phyloP scores from a whole-genome alignment of 2,888 invertebrate species.

The Epirrhoe alternata region DNA sequence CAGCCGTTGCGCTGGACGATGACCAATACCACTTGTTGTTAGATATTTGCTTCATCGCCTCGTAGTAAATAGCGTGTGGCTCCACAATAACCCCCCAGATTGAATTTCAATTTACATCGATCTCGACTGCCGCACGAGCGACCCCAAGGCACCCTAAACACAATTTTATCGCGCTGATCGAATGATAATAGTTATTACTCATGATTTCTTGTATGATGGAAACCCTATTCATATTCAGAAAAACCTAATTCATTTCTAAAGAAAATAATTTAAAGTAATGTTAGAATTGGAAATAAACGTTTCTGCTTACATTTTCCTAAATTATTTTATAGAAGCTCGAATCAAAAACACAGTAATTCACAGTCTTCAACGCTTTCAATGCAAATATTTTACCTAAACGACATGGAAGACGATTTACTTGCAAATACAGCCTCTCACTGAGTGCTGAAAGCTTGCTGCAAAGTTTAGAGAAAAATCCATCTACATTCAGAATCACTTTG shows the following conservation, averaged over 20 bases:
- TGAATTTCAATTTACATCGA: constrained; percentile 60
- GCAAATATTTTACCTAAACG: background rate
- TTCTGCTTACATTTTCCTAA: background rate
- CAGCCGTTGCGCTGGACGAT: background rate
- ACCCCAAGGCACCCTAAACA: constrained; percentile 54
- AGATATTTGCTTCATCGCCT: constrained; percentile 11
- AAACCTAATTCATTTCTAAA: constrained; percentile 4
- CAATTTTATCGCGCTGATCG: constrained; percentile 58
- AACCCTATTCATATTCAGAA: background rate
- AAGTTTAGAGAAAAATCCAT: background rate
- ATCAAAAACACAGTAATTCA: no score
- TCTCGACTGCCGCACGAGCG: constrained; percentile 48
- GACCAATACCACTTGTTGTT: constrained; percentile 25
- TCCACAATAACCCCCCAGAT: constrained; percentile 32
- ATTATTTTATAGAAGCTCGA: background rate
- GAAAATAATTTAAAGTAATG: background rate
- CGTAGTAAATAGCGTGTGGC: constrained; percentile 2
- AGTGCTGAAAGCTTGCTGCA: background rate
- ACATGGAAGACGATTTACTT: background rate
- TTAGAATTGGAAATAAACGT: background rate
- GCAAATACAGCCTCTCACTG: background rate
- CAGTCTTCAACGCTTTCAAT: background rate
- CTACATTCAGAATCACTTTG: background rate
- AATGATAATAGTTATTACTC: constrained; percentile 56
- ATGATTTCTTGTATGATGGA: constrained; percentile 3